Evolutionary conservation across 2,797 vertebrate species (phyloP), one percentile per base, ranked within the genome.

Genomic region (Morus bassanus): DNA sequence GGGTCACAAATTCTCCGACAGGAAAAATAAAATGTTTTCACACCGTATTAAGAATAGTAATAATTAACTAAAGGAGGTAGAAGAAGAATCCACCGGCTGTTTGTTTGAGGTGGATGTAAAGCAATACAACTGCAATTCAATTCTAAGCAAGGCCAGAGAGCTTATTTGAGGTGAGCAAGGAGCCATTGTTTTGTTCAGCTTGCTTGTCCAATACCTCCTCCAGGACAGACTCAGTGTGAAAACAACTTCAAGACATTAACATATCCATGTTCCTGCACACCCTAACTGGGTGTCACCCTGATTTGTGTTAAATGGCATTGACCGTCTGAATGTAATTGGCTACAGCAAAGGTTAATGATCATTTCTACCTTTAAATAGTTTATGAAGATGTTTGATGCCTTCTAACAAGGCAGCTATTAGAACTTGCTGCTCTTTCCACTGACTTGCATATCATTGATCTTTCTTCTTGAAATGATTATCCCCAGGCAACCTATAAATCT

Each of bases 331-430:
- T 50, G 43, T 46, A 92, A 96, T 45, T 88, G 10, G 92, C 91
- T 92, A 28, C 89, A 80, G 86, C 81, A 91, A 95, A 96, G 94
- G 94, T 95, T 96, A 96, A 96, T 86, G 93, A 89, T 59, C 12
- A 93, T 95, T 93, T 78, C 92, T 95, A 60, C 87, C 53, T 90
- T 90, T 95, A 94, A 97, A 94, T 96, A 92, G 46, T 92, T 96
- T 82, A 95, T 92, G 69, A 95, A 96, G 96, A 30, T 78, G 22
- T 80, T 83, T 89, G 86, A 76, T 89, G 59, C 82, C 84, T 96
- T 90, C 89, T 89, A 92, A 86, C 60, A 73, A 91, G 59, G 73
- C 74, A 79, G 89, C 41, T 75, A 27, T 57, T 78, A 88, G 64
- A 95, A 85, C 83, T 53, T 54, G 69, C 74, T 64, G 56, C 56